Evolutionary conservation across 2,113 vertebrate genomes (phyloP).

Genomic region (Chauna torquata): DNA sequence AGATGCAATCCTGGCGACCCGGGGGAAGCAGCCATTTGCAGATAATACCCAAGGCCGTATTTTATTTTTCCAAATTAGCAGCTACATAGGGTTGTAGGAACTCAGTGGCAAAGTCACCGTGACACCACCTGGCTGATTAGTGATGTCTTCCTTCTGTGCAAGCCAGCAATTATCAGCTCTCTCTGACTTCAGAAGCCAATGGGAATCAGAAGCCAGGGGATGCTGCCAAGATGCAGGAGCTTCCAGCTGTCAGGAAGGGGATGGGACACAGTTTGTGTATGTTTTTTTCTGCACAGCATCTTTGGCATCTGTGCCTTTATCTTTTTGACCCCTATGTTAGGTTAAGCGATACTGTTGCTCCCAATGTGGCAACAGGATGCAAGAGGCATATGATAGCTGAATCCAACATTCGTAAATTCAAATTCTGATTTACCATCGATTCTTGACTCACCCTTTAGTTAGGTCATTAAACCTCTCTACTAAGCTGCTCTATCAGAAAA

Average conservation of each 20-base stretch:
- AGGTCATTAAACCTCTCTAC: background rate
- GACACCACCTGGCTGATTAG: constrained; percentile 59
- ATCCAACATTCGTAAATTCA: background rate
- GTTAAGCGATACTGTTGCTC: background rate
- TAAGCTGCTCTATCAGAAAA: background rate
- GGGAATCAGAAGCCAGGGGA: background rate
- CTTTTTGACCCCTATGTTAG: background rate
- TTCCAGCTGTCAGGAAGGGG: constrained; percentile 17
- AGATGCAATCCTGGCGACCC: background rate
- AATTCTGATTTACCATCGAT: background rate
- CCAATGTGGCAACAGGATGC: background rate
- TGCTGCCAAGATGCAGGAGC: constrained; percentile 14
- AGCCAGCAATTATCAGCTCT: constrained; percentile 45
- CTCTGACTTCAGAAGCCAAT: constrained; percentile 22
- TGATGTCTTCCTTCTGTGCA: constrained; percentile 15
- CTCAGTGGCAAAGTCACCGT: constrained; percentile 18
- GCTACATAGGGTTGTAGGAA: constrained; percentile 18
- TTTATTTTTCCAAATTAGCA: constrained; percentile 33
- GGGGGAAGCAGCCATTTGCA: background rate
- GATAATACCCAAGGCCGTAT: background rate
- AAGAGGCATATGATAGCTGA: background rate
- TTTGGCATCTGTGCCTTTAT: background rate
- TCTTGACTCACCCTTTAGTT: background rate
- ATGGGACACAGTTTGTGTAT: background rate
- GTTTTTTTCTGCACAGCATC: background rate